phyloP scores from a whole-genome alignment of 2,888 invertebrate species.

The Cephus nigrinus region DNA sequence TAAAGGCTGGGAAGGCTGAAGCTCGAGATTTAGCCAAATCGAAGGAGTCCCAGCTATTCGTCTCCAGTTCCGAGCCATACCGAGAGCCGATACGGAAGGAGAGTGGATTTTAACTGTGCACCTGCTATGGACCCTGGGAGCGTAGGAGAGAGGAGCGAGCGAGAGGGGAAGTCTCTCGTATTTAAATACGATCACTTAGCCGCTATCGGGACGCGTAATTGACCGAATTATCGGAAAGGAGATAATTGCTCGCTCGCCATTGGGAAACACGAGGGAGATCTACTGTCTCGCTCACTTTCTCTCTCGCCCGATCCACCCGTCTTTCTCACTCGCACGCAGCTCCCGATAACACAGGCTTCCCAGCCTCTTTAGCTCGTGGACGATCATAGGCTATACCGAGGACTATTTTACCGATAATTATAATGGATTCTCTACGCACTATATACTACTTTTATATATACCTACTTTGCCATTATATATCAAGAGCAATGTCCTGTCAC shows the following conservation, averaged over 20 bases:
- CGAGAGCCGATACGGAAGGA: slow-evolving; percentile 22
- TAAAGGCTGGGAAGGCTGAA: not conserved
- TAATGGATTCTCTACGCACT: not conserved
- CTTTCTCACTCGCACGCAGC: not conserved
- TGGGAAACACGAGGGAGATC: not conserved
- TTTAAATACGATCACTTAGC: slow-evolving; percentile 9
- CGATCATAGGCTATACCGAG: not conserved
- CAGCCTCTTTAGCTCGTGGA: not conserved
- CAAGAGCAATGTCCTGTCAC: not conserved
- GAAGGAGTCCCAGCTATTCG: not conserved
- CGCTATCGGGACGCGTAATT: slow-evolving; percentile 44
- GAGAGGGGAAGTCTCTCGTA: not conserved
- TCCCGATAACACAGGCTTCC: not conserved
- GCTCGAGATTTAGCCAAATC: not conserved
- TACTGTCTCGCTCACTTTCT: not conserved
- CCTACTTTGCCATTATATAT: not conserved
- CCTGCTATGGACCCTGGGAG: slow-evolving; percentile 18
- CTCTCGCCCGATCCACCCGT: not conserved
- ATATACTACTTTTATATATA: not conserved
- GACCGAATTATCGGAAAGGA: slow-evolving; percentile 48
- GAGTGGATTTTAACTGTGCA: slow-evolving; percentile 17
- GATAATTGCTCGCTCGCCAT: slow-evolving; percentile 2
- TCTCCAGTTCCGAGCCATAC: not conserved
- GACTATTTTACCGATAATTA: not conserved
- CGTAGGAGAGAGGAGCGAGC: not conserved